These are phyloP conservation scores for Chlorodrepanis virens DNA, from an alignment of 2,113 vertebrate species.

Conservation along the genomic window DNA sequence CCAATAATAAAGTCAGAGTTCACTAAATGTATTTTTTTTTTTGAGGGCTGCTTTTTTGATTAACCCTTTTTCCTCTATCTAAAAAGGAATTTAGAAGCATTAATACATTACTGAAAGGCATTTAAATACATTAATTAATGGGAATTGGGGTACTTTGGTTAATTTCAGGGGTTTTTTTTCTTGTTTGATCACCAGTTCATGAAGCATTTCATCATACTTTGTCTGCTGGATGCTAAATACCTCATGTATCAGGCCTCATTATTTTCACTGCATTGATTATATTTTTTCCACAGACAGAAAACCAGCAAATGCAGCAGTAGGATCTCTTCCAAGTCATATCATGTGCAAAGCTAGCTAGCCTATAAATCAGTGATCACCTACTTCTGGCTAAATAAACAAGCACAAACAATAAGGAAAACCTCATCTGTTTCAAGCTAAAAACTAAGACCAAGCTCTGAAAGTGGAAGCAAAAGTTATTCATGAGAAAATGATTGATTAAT, in stretches of 20 bases:
- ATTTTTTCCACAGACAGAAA: neutral
- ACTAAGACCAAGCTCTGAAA: neutral
- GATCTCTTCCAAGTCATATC: neutral
- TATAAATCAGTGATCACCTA: neutral
- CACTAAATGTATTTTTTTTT: neutral
- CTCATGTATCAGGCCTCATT: neutral
- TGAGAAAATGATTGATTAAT: neutral
- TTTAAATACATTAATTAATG: neutral
- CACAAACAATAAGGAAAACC: neutral
- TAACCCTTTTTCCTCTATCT: neutral
- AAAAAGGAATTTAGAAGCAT: neutral
- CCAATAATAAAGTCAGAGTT: neutral
- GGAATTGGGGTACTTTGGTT: neutral
- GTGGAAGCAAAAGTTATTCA: neutral
- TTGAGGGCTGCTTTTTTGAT: neutral
- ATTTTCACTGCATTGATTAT: neutral
- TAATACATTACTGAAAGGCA: neutral
- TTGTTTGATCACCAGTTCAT: neutral
- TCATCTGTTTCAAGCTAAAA: neutral
- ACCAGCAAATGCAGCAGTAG: neutral
- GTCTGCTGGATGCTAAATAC: neutral
- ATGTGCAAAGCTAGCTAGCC: neutral
- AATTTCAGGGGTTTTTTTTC: neutral
- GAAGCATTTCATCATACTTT: neutral
- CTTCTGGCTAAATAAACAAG: neutral